Evolutionary conservation across 2,797 vertebrate genomes (phyloP), one percentile per base, ranked within the genome.

Genomic region (Cirrhinus molitorella): DNA sequence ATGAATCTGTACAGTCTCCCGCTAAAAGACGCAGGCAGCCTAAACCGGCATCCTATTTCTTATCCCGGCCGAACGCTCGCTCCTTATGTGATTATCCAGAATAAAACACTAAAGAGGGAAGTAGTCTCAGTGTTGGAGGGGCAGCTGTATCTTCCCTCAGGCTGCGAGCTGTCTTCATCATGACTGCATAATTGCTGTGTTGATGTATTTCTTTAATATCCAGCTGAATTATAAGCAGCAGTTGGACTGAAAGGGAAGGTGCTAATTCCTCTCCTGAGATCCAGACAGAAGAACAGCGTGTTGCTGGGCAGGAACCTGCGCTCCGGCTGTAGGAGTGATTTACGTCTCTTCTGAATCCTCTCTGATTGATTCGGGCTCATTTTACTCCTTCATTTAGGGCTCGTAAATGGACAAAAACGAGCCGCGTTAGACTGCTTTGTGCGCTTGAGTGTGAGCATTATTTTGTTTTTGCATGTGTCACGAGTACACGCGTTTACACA

Each of bases 201-300:
- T 94, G 93, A 93, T 92, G 88, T 92, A 93, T 94, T 92, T 92
- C 89, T 92, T 92, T 92, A 93, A 93, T 93, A 93, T 93, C 87
- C 88, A 88, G 86, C 71, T 75, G 87, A 89, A 91, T 89, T 89
- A 89, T 71, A 79, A 85, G 81, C 85, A 87, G 85, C 82, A 65
- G 83, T 83, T 57, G 59, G 68, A 77, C 68, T 23, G 67, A 72
- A 70, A 84, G 31, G 21, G 78, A 75, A 81, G 79, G 65, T 78
- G 72, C 40, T 76, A 72, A 81, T 78, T 78, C 65, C 68, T 28
- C 86, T 83, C 72, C 49, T 21, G 71, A 86, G 85, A 79, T 72
- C 25, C 66, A 25, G 68, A 65, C 82, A 23, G 67, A 84, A 37
- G 37, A 66, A 65, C 47, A 16, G 10, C 45, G 66, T 76, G 85